Evolutionary conservation across 30 jellyfish, hydroid and myxozoan genomes (phyloP), one percentile per base, ranked within the genome.

Genomic region (Aurelia aurita complex sp. Pacific): DNA sequence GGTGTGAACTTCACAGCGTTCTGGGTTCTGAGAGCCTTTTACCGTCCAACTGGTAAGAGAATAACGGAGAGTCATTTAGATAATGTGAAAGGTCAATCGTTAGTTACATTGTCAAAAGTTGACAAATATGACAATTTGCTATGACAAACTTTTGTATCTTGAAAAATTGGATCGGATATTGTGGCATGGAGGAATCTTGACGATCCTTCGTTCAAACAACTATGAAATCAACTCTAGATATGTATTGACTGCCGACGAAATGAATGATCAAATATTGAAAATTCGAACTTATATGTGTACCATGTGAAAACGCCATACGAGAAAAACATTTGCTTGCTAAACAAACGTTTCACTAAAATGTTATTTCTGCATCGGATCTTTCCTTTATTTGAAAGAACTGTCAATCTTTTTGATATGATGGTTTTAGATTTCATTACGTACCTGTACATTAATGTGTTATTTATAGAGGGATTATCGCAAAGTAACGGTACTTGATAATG

Each of bases 251-350:
- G 67, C 51, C 9, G n/a, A 71, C 46, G 43, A 32, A 35, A 64
- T 79, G 59, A 67, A 79, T 68, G 67, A 75, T 54, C 67, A 11
- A 34, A 79, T 79, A 64, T 79, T 79, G 81, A 46, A 71, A 46
- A 70, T 32, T 18, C 32, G 80, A 66, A n/a, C 66, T 34, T 67
- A 79, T 79, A 71, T 79, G 80, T 79, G 80, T 64, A 54, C 80
- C 89, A 79, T 79, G 89, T 63, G 89, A 79, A 79, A 79, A 79
- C 65, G 81, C 55, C 89, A 79, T 65, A 50, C 33, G 89, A 79
- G 81, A 42, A 70, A 64, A 79, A 67, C 80, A 79, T 79, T 67
- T 68, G 53, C 80, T 42, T 40, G 11, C 11, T n/a, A 46, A 42
- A 70, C 81, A 71, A 73, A 82, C 40, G 64, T 42, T 71, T 71